phyloP scores from a whole-genome alignment of 2,113 vertebrate genomes.

The Piliocolobus tephrosceles region DNA sequence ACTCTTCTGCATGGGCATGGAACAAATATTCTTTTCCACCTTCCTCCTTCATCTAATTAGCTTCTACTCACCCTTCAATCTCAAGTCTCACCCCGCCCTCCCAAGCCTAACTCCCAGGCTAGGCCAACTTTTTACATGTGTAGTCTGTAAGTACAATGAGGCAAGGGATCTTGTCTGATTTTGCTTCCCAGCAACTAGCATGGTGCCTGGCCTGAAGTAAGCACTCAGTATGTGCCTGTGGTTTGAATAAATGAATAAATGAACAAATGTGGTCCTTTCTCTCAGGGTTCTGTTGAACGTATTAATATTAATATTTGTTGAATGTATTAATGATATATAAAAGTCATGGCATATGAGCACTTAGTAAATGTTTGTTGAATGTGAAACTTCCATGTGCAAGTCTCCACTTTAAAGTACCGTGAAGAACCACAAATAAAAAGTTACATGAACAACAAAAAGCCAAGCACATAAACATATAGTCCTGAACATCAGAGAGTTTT shows the following conservation, averaged over 20 bases:
- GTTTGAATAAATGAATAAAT: background rate
- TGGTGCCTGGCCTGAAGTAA: background rate
- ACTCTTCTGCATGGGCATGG: background rate
- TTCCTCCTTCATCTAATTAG: background rate
- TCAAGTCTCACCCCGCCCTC: background rate
- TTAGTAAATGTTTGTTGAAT: background rate
- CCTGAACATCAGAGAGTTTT: background rate
- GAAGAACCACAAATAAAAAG: background rate
- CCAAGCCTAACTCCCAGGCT: background rate
- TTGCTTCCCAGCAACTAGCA: background rate
- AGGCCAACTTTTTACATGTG: background rate
- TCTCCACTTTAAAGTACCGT: background rate
- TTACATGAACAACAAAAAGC: background rate
- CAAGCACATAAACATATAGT: background rate
- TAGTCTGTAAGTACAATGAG: background rate
- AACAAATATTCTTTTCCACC: background rate
- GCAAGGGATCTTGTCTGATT: background rate
- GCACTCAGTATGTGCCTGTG: background rate
- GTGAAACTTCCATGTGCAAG: background rate
- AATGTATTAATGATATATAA: no score
- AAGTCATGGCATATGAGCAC: background rate
- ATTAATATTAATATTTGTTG: no score
- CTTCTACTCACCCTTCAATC: background rate
- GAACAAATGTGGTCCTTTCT: background rate
- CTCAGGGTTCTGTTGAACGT: background rate